Base-by-base conservation (phyloP, 2,888 invertebrate species). In the Formica aserva region DNA sequence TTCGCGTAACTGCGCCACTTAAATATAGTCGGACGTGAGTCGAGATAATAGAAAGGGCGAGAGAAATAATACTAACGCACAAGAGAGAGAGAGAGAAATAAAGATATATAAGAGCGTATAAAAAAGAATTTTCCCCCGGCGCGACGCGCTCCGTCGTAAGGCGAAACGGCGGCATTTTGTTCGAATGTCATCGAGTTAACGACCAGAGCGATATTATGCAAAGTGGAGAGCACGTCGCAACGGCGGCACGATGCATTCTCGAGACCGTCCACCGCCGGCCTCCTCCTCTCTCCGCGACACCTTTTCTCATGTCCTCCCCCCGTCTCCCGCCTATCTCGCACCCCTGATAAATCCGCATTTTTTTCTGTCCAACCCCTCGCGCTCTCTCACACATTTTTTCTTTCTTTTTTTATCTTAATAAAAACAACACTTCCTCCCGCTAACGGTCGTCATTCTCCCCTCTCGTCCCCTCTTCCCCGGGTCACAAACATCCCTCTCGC, bases 401-500 rank as follows among this genome's bases (percentile, higher is more conserved):
- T 22, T 15, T 55, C 38, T 15, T 35, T 75, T 22, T 82, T 86
- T 83, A 84, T 90, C 87, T 85, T 82, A 87, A 86, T 85, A 89
- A 90, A 86, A 90, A 88, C 86, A 85, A 86, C 82, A 86, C 87
- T 72, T 86, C 71, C 66, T 41, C 65, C 32, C 29, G 11, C 57
- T 32, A 15, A 41, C 80, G 69, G 82, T 45, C 85, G 76, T 83
- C 85, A 2, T 45, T 18, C 48, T 6, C 45, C 13, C 15, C 18
- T 18, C 18, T 1, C 6, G 38, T 1, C 45, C 18, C 6, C 48
- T 6, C 18, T 18, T 18, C 18, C 6, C 26, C 38, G 80, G 86
- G 87, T 90, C 86, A 87, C 90, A 86, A 90, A 88, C 90, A 88
- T 85, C 88, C 84, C 87, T 80, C 81, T 86, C 29, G 52, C 86